Evolutionary conservation across 2,888 invertebrate genomes (phyloP), one percentile per base, ranked within the genome.

Genomic region (Athalia rosae): DNA sequence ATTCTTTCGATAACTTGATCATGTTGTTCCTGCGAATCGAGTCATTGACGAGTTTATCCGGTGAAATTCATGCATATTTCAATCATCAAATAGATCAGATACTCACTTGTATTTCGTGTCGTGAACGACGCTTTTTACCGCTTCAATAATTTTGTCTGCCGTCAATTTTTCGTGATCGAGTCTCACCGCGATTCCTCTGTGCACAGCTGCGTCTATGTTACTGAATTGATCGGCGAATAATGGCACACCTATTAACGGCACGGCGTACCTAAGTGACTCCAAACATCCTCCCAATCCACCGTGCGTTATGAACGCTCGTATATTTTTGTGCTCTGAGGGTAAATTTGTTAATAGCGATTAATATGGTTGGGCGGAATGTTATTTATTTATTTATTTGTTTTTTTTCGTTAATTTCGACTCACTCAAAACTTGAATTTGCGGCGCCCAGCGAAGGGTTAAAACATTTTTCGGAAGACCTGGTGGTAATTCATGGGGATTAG

Each of bases 241-340:
- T 0, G 89, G 89, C 43, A 89, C 79, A 1, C 85, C 87, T 1
- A 89, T 78, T 84, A 88, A 81, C 0, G 89, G 89, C 0, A 89
- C 83, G 3, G 81, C 86, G 43, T 71, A 81, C 41, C 82, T 79
- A 8, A 88, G 63, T 5, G 89, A 81, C 79, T 89, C 89, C 48
- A 82, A 82, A 4, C 83, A 83, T 4, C 88, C 82, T 85, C 87
- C 82, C 0, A 86, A 64, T 41, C 89, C 89, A 6, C 89, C 88
- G 41, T 89, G 88, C 3, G 88, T 86, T 3, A 89, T 81, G 69
- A 89, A 89, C 11, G 50, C 86, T 71, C 82, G 84, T 0, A 83
- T 77, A 69, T 89, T 89, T 73, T 84, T 84, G 77, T 89, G 89
- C 15, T 84, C 88, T 88, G 77, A 2, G 63, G 45, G 4, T 41